A percentile compares a stretch with the other conserved stretches of the same genome.
These are phyloP conservation scores for Nasonovia ribisnigri DNA, from an alignment of 2,888 invertebrate genomes.

Conservation along the genomic window DNA sequence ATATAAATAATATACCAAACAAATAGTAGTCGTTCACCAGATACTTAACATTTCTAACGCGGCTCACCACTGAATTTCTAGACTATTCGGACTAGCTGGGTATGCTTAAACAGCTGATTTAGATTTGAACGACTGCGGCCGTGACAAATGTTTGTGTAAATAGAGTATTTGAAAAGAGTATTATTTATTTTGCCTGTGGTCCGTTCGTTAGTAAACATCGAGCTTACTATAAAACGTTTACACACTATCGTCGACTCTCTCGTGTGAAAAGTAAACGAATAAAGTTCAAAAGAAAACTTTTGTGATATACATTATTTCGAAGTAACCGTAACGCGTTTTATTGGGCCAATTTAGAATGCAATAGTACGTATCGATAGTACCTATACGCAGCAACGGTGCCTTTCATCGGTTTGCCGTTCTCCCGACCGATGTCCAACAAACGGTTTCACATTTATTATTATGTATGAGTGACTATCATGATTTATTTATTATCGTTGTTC, in stretches of 20 bases:
- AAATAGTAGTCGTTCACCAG: no score
- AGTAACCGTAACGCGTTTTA: neutral
- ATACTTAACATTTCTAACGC: no score
- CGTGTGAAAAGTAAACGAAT: neutral
- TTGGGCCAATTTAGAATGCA: neutral
- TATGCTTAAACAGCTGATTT: neutral
- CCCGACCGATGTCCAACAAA: neutral
- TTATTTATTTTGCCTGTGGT: conserved; percentile 25
- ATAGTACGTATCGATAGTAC: neutral
- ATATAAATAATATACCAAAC: no score
- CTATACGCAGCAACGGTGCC: no score
- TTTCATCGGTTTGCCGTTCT: neutral
- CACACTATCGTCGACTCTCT: neutral
- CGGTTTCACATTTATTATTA: neutral
- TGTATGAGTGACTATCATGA: neutral
- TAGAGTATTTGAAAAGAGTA: neutral
- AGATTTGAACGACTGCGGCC: neutral
- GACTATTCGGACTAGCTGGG: no score
- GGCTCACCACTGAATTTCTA: no score
- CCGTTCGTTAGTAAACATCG: neutral
- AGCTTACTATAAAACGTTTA: conserved; percentile 38
- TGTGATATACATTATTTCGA: neutral
- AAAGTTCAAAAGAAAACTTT: conserved; percentile 1
- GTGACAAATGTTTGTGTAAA: neutral
- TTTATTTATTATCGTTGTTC: neutral